Conservation (phyloP, 2,888 invertebrate species). For the Oithona nana region DNA sequence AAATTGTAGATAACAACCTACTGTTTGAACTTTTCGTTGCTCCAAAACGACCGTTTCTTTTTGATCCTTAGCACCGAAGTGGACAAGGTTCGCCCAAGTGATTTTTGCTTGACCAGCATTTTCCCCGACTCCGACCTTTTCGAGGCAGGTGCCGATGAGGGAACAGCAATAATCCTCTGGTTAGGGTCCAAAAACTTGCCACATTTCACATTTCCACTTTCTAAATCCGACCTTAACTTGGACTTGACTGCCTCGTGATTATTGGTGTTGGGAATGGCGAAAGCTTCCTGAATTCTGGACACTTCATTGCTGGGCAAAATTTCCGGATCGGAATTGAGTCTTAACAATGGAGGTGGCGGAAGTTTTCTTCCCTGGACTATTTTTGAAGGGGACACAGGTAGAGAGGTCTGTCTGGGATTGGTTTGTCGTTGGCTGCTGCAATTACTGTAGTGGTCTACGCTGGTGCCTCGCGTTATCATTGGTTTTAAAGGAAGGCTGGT, state of each 20-base stretch:
- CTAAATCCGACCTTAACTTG: background rate
- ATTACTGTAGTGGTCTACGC: too few relatives aligned
- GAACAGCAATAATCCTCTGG: background rate
- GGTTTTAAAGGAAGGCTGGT: too few relatives aligned
- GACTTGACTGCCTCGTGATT: background rate
- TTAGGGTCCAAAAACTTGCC: background rate
- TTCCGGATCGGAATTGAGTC: background rate
- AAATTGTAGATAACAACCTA: background rate
- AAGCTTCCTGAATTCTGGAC: background rate
- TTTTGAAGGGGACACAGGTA: too few relatives aligned
- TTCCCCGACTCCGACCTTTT: background rate
- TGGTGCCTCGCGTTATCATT: too few relatives aligned
- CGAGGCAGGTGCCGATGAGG: background rate
- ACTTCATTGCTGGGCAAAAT: slow-evolving; percentile 1
- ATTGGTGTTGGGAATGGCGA: background rate
- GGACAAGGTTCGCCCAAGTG: slow-evolving; percentile 40
- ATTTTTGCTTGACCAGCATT: slow-evolving; percentile 11
- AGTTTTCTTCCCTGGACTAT: too few relatives aligned
- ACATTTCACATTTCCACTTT: background rate
- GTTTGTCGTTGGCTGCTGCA: too few relatives aligned
- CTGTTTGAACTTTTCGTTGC: slow-evolving; percentile 41
- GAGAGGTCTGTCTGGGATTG: too few relatives aligned
- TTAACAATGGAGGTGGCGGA: background rate
- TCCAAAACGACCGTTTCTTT: slow-evolving; percentile 56
- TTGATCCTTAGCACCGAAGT: slow-evolving; percentile 59